These are phyloP conservation scores for Pseudochaenichthys georgianus DNA, from an alignment of 2,797 vertebrate species.

Conservation along the genomic window DNA sequence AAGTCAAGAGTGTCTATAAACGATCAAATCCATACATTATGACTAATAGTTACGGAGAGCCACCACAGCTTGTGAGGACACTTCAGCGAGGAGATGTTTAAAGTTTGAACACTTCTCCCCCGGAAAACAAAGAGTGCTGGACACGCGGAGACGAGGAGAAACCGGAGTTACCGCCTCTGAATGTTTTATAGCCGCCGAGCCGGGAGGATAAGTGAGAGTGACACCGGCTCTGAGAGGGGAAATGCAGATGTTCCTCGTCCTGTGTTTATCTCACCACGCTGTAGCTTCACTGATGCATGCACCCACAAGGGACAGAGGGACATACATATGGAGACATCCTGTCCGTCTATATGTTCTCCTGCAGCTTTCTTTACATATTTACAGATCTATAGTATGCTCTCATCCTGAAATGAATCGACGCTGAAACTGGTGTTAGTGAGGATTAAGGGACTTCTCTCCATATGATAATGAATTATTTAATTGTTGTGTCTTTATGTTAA, in stretches of 20 bases:
- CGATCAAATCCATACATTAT: constrained; percentile 4
- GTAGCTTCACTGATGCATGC: constrained; percentile 42
- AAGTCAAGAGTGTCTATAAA: background rate
- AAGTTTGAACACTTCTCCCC: constrained; percentile 70
- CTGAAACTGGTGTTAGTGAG: constrained; percentile 9
- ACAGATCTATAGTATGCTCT: background rate
- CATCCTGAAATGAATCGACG: constrained; percentile 3
- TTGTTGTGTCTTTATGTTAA: constrained; percentile 15
- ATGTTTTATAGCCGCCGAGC: constrained; percentile 82
- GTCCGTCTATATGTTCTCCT: constrained; percentile 47
- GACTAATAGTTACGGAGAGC: background rate
- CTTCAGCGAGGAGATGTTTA: constrained; percentile 54
- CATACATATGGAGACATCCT: constrained; percentile 39
- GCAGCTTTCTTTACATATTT: background rate
- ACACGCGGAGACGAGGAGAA: constrained; percentile 41
- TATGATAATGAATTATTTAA: constrained; percentile 5
- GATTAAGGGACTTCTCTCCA: constrained; percentile 33
- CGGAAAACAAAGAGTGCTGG: constrained; percentile 67
- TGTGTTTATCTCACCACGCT: constrained; percentile 42
- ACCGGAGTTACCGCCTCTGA: constrained; percentile 68
- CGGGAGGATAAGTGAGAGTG: constrained; percentile 81
- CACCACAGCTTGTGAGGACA: no score
- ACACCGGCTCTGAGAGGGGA: constrained; percentile 67
- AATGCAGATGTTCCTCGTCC: constrained; percentile 51
- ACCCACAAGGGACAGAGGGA: constrained; percentile 12